Conservation (phyloP, 2,113 vertebrate genomes). For the Zosterops borbonicus region DNA sequence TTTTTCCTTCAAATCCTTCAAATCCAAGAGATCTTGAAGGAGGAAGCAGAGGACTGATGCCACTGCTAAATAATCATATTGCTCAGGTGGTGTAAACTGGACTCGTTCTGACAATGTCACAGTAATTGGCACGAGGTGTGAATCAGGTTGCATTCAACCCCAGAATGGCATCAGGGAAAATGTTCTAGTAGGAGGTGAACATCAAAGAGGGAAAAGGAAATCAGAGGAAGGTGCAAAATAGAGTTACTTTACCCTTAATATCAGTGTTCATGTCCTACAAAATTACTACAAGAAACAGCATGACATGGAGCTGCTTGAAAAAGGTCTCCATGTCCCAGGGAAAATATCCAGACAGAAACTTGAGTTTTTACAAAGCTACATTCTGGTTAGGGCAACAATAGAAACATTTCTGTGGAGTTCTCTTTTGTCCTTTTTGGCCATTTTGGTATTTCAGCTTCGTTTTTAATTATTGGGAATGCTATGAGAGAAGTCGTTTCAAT, state of each 20-base stretch:
- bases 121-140: slow-evolving; percentile 43
- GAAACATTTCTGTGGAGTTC: neutral
- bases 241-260: slow-evolving; percentile 17
- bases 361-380: neutral
- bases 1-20: neutral
- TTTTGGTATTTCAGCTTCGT: neutral
- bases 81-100: slow-evolving; percentile 31
- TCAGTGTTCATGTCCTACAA: slow-evolving; percentile 46
- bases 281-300: slow-evolving; percentile 33
- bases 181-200: slow-evolving; percentile 29
- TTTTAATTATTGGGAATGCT: neutral
- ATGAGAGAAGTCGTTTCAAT: neutral
- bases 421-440: neutral
- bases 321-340: neutral
- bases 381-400: neutral
- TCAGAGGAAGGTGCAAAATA: slow-evolving; percentile 32
- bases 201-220: slow-evolving; percentile 38
- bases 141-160: slow-evolving; percentile 24
- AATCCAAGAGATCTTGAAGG: neutral
- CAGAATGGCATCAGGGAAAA: slow-evolving; percentile 9
- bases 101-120: slow-evolving; percentile 18
- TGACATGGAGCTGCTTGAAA: neutral
- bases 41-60: neutral
- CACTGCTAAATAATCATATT: slow-evolving; percentile 25
- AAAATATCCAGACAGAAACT: neutral